phyloP scores from a whole-genome alignment of 1,140 invertebrate genomes.

The Formica selysi region DNA sequence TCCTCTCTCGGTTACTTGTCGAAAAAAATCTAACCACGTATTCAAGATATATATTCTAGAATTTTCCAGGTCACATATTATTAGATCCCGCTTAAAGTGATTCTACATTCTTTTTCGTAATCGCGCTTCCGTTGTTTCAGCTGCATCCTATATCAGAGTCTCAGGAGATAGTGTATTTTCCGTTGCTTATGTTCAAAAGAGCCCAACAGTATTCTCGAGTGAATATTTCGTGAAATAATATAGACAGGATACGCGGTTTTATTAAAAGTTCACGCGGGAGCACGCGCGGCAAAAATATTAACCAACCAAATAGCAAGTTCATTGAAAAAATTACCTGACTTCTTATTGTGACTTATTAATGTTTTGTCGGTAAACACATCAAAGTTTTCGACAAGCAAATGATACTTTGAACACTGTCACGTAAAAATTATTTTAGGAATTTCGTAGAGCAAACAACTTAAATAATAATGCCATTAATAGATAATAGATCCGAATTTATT shows the following conservation, averaged over 20 bases:
- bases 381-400: not conserved
- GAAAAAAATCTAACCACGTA: not conserved
- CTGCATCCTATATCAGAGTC: slow-evolving; percentile 16
- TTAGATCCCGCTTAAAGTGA: slow-evolving; percentile 32
- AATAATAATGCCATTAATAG: slow-evolving; percentile 23
- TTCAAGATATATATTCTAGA: not conserved
- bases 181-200: slow-evolving; percentile 45
- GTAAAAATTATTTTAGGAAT: not conserved
- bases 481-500: not conserved
- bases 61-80: slow-evolving; percentile 7
- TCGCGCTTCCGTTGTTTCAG: slow-evolving; percentile 50
- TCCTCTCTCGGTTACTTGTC: not conserved
- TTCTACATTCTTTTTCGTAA: slow-evolving; percentile 18
- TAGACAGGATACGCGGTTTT: slow-evolving; percentile 33
- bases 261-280: slow-evolving; percentile 29
- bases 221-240: slow-evolving; percentile 45
- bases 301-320: not conserved
- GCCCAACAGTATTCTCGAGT: not conserved
- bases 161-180: slow-evolving; percentile 41
- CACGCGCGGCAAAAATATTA: slow-evolving; percentile 19
- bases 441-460: not conserved
- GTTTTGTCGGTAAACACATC: not conserved
- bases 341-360: not conserved
- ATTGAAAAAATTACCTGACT: not conserved
- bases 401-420: not conserved